Percentiles rank a stretch among this genome's conserved stretches.
These are phyloP conservation scores for Pardalotus punctatus DNA, from an alignment of 2,113 vertebrate genomes.

Conservation along the genomic window DNA sequence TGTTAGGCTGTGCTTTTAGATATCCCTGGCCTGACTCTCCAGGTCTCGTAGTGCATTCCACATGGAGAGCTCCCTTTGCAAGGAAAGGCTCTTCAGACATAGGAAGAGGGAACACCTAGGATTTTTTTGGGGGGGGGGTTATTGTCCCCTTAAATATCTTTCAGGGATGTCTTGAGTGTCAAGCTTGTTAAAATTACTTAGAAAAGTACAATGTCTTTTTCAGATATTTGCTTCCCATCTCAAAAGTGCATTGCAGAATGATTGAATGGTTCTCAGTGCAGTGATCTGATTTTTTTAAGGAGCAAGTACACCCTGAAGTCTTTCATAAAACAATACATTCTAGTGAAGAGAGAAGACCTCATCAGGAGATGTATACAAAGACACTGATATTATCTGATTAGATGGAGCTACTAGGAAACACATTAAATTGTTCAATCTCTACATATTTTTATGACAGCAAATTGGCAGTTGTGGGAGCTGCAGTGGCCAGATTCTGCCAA, in stretches of 20 bases:
- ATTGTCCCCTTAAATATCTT: neutral
- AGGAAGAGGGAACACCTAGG: neutral
- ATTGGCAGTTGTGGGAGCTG: neutral
- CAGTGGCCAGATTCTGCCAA: slow-evolving; percentile 22
- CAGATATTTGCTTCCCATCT: neutral
- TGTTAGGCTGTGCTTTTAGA: neutral
- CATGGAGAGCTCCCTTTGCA: neutral
- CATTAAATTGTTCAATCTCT: neutral
- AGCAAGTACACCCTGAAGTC: neutral
- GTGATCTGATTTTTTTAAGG: neutral
- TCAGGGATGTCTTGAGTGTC: neutral
- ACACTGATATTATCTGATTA: neutral
- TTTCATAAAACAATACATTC: neutral
- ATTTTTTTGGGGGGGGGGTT: neutral
- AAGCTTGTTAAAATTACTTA: neutral
- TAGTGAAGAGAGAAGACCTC: neutral
- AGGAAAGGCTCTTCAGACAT: neutral
- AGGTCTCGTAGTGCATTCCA: neutral
- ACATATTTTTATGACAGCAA: neutral
- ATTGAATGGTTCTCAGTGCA: neutral
- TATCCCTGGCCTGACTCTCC: neutral
- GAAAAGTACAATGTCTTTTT: neutral
- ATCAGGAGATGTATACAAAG: neutral
- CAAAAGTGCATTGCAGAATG: neutral
- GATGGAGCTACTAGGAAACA: neutral